Evolutionary conservation across 2,797 vertebrate genomes (phyloP).

Genomic region (Chrosomus eos): DNA sequence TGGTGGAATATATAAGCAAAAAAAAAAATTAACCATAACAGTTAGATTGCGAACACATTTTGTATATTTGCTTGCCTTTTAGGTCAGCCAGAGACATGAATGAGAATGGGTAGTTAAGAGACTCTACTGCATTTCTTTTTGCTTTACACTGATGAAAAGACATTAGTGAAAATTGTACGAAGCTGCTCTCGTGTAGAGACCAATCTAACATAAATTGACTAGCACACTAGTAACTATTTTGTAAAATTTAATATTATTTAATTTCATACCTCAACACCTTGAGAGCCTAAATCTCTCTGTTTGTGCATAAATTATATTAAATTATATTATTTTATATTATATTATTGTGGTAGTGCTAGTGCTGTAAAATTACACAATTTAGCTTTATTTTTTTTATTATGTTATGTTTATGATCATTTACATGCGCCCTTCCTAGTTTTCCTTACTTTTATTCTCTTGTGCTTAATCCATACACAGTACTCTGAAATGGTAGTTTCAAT

Average conservation of each 20-base stretch:
- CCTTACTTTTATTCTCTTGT: neutral
- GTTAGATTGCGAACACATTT: conserved; percentile 24
- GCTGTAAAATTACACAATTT: neutral
- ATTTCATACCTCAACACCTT: neutral
- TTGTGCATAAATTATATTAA: neutral
- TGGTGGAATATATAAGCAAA: conserved; percentile 4
- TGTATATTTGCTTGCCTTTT: neutral
- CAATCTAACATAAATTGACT: neutral
- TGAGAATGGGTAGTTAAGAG: neutral
- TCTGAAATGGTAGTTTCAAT: neutral
- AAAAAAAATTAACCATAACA: conserved; percentile 11
- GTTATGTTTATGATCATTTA: neutral
- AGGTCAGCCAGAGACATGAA: neutral
- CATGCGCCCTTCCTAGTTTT: neutral
- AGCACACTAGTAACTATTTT: neutral
- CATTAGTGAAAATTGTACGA: neutral
- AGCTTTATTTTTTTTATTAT: neutral
- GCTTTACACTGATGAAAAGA: neutral
- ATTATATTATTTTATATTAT: neutral
- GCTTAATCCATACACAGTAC: neutral
- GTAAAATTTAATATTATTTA: neutral
- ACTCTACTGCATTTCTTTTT: neutral
- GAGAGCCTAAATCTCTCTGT: neutral
- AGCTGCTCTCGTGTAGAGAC: neutral
- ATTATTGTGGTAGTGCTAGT: neutral